A percentile compares a stretch with the other conserved stretches of the same genome.
phyloP scores from a whole-genome alignment of 2,113 vertebrate genomes.

The Conger conger region DNA sequence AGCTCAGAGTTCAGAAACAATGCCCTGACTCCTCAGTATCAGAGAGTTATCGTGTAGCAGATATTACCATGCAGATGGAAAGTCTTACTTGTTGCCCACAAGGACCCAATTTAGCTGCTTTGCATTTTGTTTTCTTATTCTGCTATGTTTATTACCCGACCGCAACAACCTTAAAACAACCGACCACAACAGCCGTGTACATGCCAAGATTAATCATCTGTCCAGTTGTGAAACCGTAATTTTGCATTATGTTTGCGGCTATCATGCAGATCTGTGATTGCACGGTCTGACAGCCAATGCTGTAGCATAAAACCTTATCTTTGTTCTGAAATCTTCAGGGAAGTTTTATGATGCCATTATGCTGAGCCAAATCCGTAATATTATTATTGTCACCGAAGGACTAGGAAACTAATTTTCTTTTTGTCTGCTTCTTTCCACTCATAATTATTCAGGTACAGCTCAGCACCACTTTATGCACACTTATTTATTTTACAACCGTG shows the following conservation, averaged over 20 bases:
- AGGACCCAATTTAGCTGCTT: no score
- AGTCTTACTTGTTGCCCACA: no score
- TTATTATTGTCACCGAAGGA: neutral
- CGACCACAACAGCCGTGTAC: neutral
- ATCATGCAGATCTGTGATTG: neutral
- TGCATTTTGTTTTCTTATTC: neutral
- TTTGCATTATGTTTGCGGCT: neutral
- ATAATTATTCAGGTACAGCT: neutral
- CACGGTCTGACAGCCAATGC: neutral
- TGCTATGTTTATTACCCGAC: neutral
- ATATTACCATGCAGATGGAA: no score
- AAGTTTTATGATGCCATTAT: neutral
- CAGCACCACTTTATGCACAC: neutral
- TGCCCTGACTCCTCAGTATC: no score
- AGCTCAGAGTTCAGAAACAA: no score
- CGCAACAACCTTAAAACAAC: neutral
- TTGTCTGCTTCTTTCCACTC: neutral
- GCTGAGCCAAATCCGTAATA: neutral
- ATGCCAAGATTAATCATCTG: neutral
- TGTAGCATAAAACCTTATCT: neutral
- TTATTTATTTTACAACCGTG: neutral
- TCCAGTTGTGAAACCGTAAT: neutral
- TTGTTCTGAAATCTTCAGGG: neutral
- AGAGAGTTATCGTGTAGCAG: no score
- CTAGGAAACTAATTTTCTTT: neutral